These are phyloP conservation scores for Syritta pipiens DNA, from an alignment of 2,888 invertebrate genomes.

Conservation along the genomic window DNA sequence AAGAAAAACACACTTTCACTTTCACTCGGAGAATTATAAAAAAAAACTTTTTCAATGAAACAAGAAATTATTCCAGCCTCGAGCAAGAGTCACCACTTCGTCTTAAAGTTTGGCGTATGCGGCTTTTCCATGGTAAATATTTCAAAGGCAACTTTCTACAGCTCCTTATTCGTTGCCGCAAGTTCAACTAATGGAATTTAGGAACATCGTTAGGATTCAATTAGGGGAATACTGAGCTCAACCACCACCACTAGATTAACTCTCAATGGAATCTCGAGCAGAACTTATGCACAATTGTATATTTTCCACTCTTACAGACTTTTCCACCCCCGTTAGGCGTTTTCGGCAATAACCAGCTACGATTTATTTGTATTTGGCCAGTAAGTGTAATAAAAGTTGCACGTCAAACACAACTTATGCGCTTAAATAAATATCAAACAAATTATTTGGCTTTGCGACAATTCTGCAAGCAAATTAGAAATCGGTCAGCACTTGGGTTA, in stretches of 20 bases:
- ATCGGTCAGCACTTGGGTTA: too few species aligned
- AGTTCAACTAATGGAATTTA: conserved; percentile 38
- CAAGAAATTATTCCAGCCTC: conserved; percentile 32
- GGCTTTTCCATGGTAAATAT: conserved; percentile 25
- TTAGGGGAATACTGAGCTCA: conserved; percentile 3
- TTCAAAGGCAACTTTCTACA: conserved; percentile 32
- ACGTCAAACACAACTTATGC: not conserved
- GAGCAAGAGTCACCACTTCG: conserved; percentile 36
- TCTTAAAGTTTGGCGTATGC: conserved; percentile 29
- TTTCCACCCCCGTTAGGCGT: not conserved
- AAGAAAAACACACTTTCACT: conserved; percentile 36
- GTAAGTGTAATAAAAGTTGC: not conserved
- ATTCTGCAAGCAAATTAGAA: too few species aligned
- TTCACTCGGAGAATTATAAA: conserved; percentile 39
- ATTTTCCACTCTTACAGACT: not conserved
- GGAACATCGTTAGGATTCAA: conserved; percentile 40
- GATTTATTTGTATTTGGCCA: not conserved
- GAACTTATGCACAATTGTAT: conserved; percentile 14
- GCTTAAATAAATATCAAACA: too few species aligned
- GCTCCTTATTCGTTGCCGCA: conserved; percentile 14
- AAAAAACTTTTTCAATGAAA: conserved; percentile 60
- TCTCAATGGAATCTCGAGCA: not conserved
- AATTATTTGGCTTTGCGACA: too few species aligned
- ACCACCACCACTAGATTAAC: not conserved
- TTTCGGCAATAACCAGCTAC: not conserved